Conservation (phyloP, 2,113 vertebrate species). For the Glareola pratincola region DNA sequence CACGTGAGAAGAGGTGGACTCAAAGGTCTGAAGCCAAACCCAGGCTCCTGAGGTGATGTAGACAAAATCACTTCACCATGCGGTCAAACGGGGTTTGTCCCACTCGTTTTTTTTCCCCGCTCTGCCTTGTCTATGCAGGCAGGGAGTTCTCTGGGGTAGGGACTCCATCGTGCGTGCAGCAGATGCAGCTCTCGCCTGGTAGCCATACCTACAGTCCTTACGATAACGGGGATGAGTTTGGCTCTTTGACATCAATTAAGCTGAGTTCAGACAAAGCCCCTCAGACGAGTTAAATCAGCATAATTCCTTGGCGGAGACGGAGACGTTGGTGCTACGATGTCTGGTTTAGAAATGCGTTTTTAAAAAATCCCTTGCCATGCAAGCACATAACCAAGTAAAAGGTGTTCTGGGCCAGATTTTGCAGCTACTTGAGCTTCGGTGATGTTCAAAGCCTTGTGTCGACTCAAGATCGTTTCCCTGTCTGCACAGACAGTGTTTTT, state of each 20-base stretch:
- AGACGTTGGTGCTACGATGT: accelerated
- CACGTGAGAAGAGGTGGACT: background rate
- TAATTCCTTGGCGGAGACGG: background rate
- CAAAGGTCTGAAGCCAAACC: background rate
- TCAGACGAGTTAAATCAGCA: background rate
- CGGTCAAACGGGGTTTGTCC: background rate
- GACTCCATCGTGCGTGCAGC: background rate
- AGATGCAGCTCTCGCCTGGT: accelerated
- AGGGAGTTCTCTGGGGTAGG: accelerated
- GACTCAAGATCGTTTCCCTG: background rate
- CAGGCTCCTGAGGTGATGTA: background rate
- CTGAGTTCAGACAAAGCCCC: background rate
- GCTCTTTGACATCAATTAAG: background rate
- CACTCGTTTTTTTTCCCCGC: accelerated
- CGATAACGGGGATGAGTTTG: background rate
- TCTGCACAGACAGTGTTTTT: background rate
- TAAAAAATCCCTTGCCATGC: background rate
- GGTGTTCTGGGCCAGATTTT: background rate
- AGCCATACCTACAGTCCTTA: background rate
- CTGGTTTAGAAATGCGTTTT: background rate
- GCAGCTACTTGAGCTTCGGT: background rate
- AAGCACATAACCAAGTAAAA: background rate
- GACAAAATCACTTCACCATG: background rate
- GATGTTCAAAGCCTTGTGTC: background rate
- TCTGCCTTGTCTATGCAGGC: background rate